Evolutionary conservation across 2,888 invertebrate genomes (phyloP).

Genomic region (Biston stratarius): DNA sequence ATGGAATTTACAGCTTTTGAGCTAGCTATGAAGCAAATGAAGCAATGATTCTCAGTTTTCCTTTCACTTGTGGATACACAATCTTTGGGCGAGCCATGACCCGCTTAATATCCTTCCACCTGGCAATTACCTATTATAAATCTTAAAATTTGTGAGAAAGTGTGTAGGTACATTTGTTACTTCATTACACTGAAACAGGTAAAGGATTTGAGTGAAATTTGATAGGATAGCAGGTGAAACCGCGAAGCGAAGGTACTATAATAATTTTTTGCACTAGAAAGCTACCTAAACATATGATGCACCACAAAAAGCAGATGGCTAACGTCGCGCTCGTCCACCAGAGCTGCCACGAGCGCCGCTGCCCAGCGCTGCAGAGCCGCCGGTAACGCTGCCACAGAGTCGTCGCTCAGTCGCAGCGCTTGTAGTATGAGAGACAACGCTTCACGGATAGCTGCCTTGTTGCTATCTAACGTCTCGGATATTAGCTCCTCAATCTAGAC

Average conservation of each 20-base stretch:
- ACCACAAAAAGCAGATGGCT: slow-evolving; percentile 70
- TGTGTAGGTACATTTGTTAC: too few species aligned
- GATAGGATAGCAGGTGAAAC: neutral
- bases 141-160: too few species aligned
- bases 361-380: slow-evolving; percentile 76
- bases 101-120: too few species aligned
- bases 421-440: slow-evolving; percentile 66
- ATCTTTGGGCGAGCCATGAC: too few species aligned
- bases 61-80: too few species aligned
- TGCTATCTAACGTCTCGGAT: slow-evolving; percentile 62
- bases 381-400: slow-evolving; percentile 58
- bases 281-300: slow-evolving; percentile 73
- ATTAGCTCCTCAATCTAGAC: slow-evolving; percentile 74
- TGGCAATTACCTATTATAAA: too few species aligned
- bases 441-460: slow-evolving; percentile 66
- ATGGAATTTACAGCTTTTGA: too few species aligned
- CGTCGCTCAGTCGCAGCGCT: slow-evolving; percentile 67
- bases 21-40: too few species aligned
- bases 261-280: too few species aligned
- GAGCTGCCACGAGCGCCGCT: slow-evolving; percentile 58
- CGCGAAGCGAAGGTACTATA: too few species aligned
- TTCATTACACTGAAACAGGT: too few species aligned
- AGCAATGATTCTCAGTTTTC: too few species aligned
- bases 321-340: slow-evolving; percentile 64
- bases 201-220: neutral